Conservation (phyloP, 2,888 invertebrate genomes). For the Lacanobia wlatinum region DNA sequence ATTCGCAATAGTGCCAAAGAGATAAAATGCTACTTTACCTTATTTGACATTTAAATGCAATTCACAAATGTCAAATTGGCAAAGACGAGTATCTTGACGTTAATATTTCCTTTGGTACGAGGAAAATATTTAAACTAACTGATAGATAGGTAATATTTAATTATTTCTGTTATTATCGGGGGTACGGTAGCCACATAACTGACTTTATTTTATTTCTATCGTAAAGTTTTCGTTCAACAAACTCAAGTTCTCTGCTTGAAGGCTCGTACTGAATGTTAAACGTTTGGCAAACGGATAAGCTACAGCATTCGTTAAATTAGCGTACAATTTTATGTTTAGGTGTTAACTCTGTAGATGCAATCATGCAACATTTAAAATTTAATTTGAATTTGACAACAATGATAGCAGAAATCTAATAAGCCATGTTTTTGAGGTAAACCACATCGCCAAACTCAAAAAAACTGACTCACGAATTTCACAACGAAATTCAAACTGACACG, state of each 20-base stretch:
- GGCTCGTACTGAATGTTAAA: too few relatives aligned
- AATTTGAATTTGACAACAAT: neutral
- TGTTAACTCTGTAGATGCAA: neutral
- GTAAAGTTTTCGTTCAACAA: too few relatives aligned
- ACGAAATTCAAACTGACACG: constrained; percentile 23
- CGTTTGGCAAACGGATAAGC: neutral
- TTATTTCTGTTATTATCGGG: neutral
- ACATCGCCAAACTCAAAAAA: neutral
- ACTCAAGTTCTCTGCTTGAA: too few relatives aligned
- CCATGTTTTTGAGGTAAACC: neutral
- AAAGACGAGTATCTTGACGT: neutral
- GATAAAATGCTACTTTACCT: constrained; percentile 47
- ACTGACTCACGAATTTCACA: constrained; percentile 12
- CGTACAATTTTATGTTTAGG: neutral
- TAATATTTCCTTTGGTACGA: constrained; percentile 1
- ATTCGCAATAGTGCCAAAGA: constrained; percentile 12
- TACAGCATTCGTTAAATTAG: neutral
- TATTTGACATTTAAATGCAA: constrained; percentile 36
- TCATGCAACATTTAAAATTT: neutral
- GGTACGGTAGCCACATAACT: neutral
- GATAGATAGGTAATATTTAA: neutral
- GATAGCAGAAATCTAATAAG: neutral
- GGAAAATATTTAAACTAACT: neutral
- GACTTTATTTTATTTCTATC: too few relatives aligned
- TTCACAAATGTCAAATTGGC: constrained; percentile 35